These are phyloP conservation scores for Lithophane semibrunnea DNA, from an alignment of 2,888 invertebrate genomes.

Conservation along the genomic window DNA sequence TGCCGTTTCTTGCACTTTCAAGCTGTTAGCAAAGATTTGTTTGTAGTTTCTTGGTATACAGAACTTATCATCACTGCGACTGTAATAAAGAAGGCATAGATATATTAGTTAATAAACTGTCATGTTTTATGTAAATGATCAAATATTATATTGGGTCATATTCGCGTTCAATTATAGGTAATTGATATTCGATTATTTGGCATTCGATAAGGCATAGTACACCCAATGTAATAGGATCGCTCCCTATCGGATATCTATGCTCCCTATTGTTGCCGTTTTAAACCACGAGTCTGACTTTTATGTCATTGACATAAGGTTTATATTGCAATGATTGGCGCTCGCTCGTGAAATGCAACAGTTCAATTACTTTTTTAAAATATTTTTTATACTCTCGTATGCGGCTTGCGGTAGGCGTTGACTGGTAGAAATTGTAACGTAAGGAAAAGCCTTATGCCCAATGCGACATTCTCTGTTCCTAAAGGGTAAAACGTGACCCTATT, in stretches of 20 bases:
- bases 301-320: neutral
- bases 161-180: neutral
- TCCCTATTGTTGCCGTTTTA: neutral
- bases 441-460: no score
- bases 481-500: no score
- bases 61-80: conserved; percentile 44
- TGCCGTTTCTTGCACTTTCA: conserved; percentile 47
- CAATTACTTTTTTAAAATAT: no score
- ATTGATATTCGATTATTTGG: neutral
- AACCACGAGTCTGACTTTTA: no score
- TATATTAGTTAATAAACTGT: neutral
- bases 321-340: neutral
- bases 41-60: conserved; percentile 67
- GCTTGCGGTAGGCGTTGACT: no score
- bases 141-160: neutral
- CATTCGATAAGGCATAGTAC: no score
- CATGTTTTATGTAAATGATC: neutral
- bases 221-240: no score
- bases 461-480: no score
- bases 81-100: conserved; percentile 31
- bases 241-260: no score
- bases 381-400: no score
- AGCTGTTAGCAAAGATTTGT: conserved; percentile 49
- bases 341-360: neutral
- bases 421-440: no score